Conservation (phyloP, 2,797 vertebrate genomes). For the Lacerta bilineata region DNA sequence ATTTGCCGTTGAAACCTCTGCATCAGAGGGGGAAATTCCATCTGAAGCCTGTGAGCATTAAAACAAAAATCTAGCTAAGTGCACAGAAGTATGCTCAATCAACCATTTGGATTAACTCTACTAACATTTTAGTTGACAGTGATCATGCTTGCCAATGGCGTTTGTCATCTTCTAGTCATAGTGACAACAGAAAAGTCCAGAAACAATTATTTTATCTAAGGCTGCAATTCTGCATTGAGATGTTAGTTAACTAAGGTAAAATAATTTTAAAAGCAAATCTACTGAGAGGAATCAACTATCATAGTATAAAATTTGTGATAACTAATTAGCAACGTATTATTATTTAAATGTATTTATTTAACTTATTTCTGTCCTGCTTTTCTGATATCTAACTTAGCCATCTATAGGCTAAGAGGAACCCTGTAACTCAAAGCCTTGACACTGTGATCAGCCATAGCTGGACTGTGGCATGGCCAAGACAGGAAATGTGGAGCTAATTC, state of each 20-base stretch:
- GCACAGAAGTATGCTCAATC: constrained; percentile 37
- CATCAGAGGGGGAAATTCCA: constrained; percentile 41
- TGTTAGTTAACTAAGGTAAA: constrained; percentile 21
- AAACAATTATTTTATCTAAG: constrained; percentile 16
- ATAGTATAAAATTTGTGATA: constrained; percentile 9
- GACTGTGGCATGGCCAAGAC: background rate
- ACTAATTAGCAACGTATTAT: background rate
- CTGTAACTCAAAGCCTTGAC: background rate
- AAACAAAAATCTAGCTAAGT: constrained; percentile 26
- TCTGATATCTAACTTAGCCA: background rate
- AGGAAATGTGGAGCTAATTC: background rate
- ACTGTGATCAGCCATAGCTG: background rate
- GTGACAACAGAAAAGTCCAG: constrained; percentile 17
- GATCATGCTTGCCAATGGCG: background rate
- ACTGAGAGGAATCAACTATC: constrained; percentile 24
- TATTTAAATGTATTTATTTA: background rate
- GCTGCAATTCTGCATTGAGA: background rate
- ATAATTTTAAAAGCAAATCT: constrained; percentile 20
- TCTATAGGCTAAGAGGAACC: background rate
- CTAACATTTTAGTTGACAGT: background rate
- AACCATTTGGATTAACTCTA: constrained; percentile 5
- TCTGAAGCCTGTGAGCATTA: constrained; percentile 21
- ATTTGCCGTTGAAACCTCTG: background rate
- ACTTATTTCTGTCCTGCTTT: too few relatives aligned
- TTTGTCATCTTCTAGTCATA: constrained; percentile 2